Evolutionary conservation across 2,797 vertebrate genomes (phyloP), one percentile per base, ranked within the genome.

Genomic region (Cossypha niveicapilla): DNA sequence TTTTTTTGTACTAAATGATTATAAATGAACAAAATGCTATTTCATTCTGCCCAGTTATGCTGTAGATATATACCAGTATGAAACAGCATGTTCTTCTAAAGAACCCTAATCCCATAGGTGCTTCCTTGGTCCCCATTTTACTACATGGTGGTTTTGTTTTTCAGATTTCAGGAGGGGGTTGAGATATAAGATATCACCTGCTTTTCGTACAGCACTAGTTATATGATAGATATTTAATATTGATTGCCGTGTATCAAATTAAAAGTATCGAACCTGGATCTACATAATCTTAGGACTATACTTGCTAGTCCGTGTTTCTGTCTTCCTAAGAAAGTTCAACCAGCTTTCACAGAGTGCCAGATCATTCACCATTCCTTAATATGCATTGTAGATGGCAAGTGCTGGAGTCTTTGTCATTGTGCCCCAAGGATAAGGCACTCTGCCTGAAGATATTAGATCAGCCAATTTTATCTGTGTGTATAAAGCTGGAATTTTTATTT

Each of bases 401-500:
- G 74, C 86, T 70, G 48, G 80, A 80, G 34, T 65, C 74, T 79
- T 76, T 93, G 83, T 94, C 90, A 47, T 58, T 76, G 56, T 92
- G 88, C 77, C 88, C 77, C 80, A 94, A 88, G 89, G 82, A 86
- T 80, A 91, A 93, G 77, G 65, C 90, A 80, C 70, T 95, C 74
- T 92, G 86, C 80, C 78, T 12, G 10, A 93, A 95, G 86, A 89
- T 96, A 93, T 57, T 92, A 90, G 70, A 89, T 86, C 66, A 86
- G 79, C 42, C 73, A 81, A 57, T 87, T 96, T 92, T 83, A 82
- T 84, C 92, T 90, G 16, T 85, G 85, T 76, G 84, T 83, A 74
- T 79, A 81, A 88, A 91, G 39, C 86, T 78, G 65, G n/a, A 54
- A 68, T 87, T 94, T 92, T 72, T 93, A 23, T 95, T 94, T 96